phyloP scores from a whole-genome alignment of 2,113 vertebrate genomes.

The Mola mola region DNA sequence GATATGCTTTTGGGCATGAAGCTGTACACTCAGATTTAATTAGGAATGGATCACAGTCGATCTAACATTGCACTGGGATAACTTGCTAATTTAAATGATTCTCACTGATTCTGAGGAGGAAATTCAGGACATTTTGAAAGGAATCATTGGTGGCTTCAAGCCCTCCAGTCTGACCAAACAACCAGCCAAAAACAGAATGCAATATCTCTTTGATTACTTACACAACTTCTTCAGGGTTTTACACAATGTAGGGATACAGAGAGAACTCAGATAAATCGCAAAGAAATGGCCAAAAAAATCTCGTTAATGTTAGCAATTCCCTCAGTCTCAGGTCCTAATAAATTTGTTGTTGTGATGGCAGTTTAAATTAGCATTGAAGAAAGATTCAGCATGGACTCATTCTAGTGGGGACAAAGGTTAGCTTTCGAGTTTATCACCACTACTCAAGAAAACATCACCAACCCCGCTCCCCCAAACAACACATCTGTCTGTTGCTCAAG shows the following conservation, averaged over 20 bases:
- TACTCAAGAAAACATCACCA: constrained; percentile 21
- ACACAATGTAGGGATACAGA: constrained; percentile 3
- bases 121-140: constrained; percentile 50
- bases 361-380: constrained; percentile 55
- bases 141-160: constrained; percentile 41
- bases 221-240: constrained; percentile 23
- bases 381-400: constrained; percentile 42
- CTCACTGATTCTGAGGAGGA: constrained; percentile 43
- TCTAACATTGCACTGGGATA: constrained; percentile 51
- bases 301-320: constrained; percentile 27
- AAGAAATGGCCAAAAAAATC: constrained; percentile 13
- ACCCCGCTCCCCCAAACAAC: constrained; percentile 33
- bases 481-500: constrained; percentile 14
- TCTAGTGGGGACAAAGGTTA: constrained; percentile 49
- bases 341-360: constrained; percentile 34
- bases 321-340: constrained; percentile 27
- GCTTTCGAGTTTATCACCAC: constrained; percentile 51
- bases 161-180: constrained; percentile 48
- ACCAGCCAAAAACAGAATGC: constrained; percentile 23
- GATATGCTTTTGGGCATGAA: constrained; percentile 28
- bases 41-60: constrained; percentile 43
- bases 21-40: constrained; percentile 56
- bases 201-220: constrained; percentile 38
- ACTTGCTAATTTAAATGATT: constrained; percentile 52
- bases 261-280: constrained; percentile 17